Evolutionary conservation across 2,797 vertebrate species (phyloP).

Genomic region (Danio albolineatus): DNA sequence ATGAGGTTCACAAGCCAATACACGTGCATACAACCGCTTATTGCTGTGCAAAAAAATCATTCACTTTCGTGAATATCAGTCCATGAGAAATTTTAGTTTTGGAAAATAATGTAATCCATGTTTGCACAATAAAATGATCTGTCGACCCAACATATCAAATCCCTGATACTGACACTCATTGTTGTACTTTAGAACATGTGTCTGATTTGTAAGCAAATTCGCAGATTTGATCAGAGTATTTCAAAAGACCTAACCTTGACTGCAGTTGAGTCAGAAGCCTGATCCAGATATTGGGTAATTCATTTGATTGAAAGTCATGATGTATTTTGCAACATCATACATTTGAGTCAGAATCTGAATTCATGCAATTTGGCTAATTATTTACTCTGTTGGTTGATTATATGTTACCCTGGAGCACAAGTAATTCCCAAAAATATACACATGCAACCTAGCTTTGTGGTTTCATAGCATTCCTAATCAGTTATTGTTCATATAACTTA

Average conservation of each 20-base stretch:
- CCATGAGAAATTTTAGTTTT: not conserved
- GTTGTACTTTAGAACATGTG: slow-evolving; percentile 32
- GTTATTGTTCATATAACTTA: no score
- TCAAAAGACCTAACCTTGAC: slow-evolving; percentile 40
- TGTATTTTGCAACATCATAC: slow-evolving; percentile 51
- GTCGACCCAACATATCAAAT: not conserved
- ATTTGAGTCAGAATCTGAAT: no score
- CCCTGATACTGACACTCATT: not conserved
- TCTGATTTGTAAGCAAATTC: slow-evolving; percentile 39
- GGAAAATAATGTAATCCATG: not conserved
- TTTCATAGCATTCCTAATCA: no score
- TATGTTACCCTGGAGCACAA: no score
- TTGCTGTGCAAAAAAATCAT: no score
- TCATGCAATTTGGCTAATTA: no score
- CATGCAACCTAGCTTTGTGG: no score
- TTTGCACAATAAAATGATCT: not conserved
- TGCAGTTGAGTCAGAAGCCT: not conserved
- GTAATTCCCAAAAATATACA: no score
- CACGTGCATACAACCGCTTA: not conserved
- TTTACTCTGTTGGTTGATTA: no score
- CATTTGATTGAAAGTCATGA: slow-evolving; percentile 21
- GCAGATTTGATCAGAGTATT: slow-evolving; percentile 16
- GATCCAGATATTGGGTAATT: slow-evolving; percentile 39
- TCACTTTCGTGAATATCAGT: not conserved
- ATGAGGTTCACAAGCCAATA: not conserved